Percentiles rank a stretch among this genome's conserved stretches.
Conservation (phyloP, 2,797 vertebrate genomes). For the Poeciliopsis infans region DNA sequence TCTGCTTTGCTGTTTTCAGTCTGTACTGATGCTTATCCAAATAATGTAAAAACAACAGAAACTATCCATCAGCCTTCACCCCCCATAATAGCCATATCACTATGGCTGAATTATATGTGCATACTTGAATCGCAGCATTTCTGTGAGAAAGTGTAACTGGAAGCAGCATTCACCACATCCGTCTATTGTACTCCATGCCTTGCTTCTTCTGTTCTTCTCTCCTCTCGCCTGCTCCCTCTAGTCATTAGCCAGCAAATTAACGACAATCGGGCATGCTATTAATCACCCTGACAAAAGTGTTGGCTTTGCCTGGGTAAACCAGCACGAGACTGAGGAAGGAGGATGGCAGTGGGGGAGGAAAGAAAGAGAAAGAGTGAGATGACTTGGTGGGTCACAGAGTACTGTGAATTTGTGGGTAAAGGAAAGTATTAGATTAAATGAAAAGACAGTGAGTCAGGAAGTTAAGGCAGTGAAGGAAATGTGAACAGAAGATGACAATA, state of each 20-base stretch:
- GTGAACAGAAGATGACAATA: background rate
- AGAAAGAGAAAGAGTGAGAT: constrained; percentile 18
- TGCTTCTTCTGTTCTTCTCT: constrained; percentile 72
- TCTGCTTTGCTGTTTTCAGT: background rate
- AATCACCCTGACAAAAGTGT: constrained; percentile 99
- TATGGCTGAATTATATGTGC: background rate
- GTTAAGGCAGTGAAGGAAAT: constrained; percentile 14
- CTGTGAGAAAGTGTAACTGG: constrained; percentile 11
- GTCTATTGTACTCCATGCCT: constrained; percentile 89
- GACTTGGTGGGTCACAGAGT: constrained; percentile 37
- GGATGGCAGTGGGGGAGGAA: constrained; percentile 15
- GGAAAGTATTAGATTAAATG: constrained; percentile 10
- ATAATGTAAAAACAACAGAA: background rate
- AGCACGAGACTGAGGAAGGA: constrained; percentile 70
- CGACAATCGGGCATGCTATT: constrained; percentile 93
- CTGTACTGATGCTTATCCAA: background rate
- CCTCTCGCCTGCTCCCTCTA: constrained; percentile 75
- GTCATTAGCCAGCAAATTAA: constrained; percentile 99
- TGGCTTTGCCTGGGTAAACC: constrained; percentile 85
- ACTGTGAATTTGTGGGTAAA: constrained; percentile 9
- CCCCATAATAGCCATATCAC: constrained; percentile 10
- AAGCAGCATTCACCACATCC: constrained; percentile 92
- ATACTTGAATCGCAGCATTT: background rate
- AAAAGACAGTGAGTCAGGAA: background rate
- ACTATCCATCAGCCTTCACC: background rate